Evolutionary conservation across 2,888 invertebrate genomes (phyloP).

Genomic region (Malthinus seriepunctatus): DNA sequence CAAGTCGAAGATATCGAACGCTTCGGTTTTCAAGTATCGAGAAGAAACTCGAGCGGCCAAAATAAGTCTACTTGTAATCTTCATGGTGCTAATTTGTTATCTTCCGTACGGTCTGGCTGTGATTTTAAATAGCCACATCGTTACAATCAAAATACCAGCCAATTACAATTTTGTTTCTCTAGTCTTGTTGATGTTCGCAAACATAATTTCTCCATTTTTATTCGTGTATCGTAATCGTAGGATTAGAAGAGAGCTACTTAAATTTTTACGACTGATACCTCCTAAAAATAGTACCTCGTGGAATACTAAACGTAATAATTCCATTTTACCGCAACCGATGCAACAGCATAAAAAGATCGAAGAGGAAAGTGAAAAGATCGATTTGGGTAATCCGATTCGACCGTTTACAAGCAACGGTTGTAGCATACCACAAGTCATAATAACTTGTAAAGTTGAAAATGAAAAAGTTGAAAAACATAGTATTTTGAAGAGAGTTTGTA

Average conservation of each 20-base stretch:
- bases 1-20: slow-evolving; percentile 80
- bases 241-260: slow-evolving; percentile 61
- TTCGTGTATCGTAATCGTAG: slow-evolving; percentile 77
- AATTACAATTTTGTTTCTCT: slow-evolving; percentile 59
- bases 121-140: slow-evolving; percentile 44
- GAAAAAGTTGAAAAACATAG: slow-evolving; percentile 46
- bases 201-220: slow-evolving; percentile 71
- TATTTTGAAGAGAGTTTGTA: slow-evolving; percentile 51
- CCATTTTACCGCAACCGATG: neutral
- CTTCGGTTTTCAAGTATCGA: slow-evolving; percentile 80
- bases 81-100: slow-evolving; percentile 64
- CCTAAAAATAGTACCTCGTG: slow-evolving; percentile 37
- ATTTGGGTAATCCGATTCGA: slow-evolving; percentile 19
- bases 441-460: slow-evolving; percentile 43
- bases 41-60: slow-evolving; percentile 90
- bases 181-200: slow-evolving; percentile 64
- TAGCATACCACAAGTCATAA: slow-evolving; percentile 46
- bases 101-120: slow-evolving; percentile 53
- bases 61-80: slow-evolving; percentile 78
- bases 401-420: slow-evolving; percentile 31
- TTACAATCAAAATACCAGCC: slow-evolving; percentile 48
- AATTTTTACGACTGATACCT: slow-evolving; percentile 55
- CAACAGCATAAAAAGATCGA: slow-evolving; percentile 12
- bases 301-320: slow-evolving; percentile 7
- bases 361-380: slow-evolving; percentile 15